Conservation (phyloP, 1,140 invertebrate genomes). For the Acromyrmex heyeri region DNA sequence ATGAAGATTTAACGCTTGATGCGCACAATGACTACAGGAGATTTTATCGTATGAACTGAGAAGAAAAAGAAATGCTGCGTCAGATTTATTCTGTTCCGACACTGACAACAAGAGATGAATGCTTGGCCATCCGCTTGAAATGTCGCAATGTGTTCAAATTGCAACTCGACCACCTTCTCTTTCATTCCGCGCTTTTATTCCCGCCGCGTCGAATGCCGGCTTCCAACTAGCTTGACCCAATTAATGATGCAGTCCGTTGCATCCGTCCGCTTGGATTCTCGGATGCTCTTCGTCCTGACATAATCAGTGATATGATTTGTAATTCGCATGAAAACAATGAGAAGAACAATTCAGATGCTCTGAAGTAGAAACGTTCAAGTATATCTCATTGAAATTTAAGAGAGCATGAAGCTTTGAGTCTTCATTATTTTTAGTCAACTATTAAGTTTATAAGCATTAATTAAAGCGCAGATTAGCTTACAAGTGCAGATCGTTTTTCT, state of each 20-base stretch:
- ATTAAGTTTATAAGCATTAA: conserved; percentile 22
- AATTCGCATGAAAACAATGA: conserved; percentile 44
- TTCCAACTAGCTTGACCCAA: conserved; percentile 54
- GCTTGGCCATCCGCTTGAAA: conserved; percentile 55
- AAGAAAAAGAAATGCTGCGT: background rate
- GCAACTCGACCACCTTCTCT: conserved; percentile 29
- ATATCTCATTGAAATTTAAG: conserved; percentile 27
- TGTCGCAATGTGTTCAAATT: conserved; percentile 70
- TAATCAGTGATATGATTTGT: conserved; percentile 54
- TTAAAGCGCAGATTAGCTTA: conserved; percentile 30
- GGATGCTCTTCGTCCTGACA: background rate
- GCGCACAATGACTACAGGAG: background rate
- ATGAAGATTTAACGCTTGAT: background rate
- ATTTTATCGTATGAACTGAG: background rate
- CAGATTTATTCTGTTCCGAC: background rate
- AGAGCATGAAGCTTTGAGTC: conserved; percentile 14
- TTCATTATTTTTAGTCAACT: conserved; percentile 18
- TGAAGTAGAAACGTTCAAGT: conserved; percentile 24
- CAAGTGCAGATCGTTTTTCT: conserved; percentile 13
- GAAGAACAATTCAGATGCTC: conserved; percentile 17
- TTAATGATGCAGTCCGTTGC: conserved; percentile 48
- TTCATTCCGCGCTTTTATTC: conserved; percentile 44
- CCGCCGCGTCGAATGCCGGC: conserved; percentile 26
- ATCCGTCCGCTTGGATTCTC: conserved; percentile 5
- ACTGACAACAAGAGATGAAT: conserved; percentile 8